Percentiles rank a stretch among this genome's conserved stretches.
Conservation (phyloP, 1,140 invertebrate genomes). For the Papilio polyxenes region DNA sequence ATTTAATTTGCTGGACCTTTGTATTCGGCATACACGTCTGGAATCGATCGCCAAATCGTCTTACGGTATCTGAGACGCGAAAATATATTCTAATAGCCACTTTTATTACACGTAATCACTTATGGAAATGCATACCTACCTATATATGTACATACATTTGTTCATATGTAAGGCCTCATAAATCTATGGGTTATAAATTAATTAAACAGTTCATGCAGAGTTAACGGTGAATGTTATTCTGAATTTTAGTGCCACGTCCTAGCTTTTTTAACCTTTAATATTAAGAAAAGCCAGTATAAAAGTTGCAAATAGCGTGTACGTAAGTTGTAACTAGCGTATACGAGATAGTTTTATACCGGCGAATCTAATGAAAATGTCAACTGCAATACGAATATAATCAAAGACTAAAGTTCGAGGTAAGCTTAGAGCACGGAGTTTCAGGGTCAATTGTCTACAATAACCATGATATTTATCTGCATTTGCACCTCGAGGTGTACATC, state of each 20-base stretch:
- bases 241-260: too few species aligned
- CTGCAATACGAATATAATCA: background rate
- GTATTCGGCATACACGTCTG: conserved; percentile 56
- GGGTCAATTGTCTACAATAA: background rate
- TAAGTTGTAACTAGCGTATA: too few species aligned
- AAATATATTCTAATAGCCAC: conserved; percentile 39
- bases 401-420: conserved; percentile 30
- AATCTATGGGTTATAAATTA: background rate
- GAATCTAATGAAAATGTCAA: background rate
- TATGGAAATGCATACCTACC: background rate
- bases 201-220: background rate
- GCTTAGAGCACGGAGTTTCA: background rate
- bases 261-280: too few species aligned
- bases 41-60: conserved; percentile 52
- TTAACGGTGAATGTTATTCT: background rate
- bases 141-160: background rate
- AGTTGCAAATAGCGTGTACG: too few species aligned
- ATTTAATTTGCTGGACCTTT: conserved; percentile 66
- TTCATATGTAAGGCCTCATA: background rate
- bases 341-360: background rate
- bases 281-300: too few species aligned
- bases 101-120: background rate
- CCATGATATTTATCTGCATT: background rate
- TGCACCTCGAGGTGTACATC: background rate
- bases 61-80: conserved; percentile 40